phyloP scores from a whole-genome alignment of 2,888 invertebrate genomes.

The Orchesellides sinensis region DNA sequence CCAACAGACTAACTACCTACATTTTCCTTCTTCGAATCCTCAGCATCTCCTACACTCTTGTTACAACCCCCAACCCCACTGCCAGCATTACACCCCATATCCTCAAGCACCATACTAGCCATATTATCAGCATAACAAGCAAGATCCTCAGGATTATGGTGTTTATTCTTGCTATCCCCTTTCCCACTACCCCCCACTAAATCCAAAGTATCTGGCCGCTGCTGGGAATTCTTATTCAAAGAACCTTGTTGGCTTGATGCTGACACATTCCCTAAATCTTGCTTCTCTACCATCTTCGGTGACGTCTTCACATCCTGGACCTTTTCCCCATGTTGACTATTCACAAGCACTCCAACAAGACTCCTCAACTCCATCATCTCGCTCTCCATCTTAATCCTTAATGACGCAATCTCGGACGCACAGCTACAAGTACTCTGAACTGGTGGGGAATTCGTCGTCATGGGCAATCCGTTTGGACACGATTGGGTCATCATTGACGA shows the following conservation, averaged over 20 bases:
- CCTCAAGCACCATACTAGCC: constrained; percentile 68
- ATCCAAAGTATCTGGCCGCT: constrained; percentile 27
- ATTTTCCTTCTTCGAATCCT: too few species aligned
- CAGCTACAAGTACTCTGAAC: too few species aligned
- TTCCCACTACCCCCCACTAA: constrained; percentile 18
- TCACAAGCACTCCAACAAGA: constrained; percentile 57
- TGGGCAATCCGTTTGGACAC: constrained; percentile 70
- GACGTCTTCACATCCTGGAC: background rate
- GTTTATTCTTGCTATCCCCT: constrained; percentile 2
- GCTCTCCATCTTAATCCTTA: constrained; percentile 59
- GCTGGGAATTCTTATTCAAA: constrained; percentile 10
- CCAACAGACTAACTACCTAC: too few species aligned
- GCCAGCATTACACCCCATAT: too few species aligned
- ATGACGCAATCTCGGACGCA: constrained; percentile 63
- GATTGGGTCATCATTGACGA: constrained; percentile 69
- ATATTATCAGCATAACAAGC: constrained; percentile 70
- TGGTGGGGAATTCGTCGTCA: background rate
- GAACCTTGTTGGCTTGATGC: constrained; percentile 37
- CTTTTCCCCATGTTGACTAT: background rate
- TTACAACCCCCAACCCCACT: constrained; percentile 45
- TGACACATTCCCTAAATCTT: background rate
- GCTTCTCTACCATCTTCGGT: background rate
- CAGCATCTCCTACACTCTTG: background rate
- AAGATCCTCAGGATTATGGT: constrained; percentile 64
- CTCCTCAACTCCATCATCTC: constrained; percentile 67